Base-by-base conservation (phyloP, 1,140 invertebrate species). In the Lepidurus apus region DNA sequence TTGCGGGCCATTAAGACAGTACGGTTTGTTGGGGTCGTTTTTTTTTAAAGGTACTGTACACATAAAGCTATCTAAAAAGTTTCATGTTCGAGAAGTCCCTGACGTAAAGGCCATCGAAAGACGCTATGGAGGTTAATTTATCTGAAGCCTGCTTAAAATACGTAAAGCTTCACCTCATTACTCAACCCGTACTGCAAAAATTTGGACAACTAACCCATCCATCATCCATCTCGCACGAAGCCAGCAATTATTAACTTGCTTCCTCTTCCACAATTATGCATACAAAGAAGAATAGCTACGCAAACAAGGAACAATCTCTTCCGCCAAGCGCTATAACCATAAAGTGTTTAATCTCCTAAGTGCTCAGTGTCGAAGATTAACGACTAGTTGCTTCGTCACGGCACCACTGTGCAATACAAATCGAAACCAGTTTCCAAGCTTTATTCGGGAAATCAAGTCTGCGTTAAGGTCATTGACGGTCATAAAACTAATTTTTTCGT, bases 401-500 rank as follows among this genome's bases (percentile, higher is more conserved):
- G 53, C 21, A 13, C n/a, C 53, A 17, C 53, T 65, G 21, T 65
- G 53, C 13, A 65, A 21, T n/a, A n/a, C 53, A n/a, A 65, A 13
- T 65, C 53, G 5, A 65, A 65, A 65, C 53, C 7, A n/a, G 53
- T 65, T 65, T 17, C 53, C 53, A 17, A 42, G 17, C 26, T 24
- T 17, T 74, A 74, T 74, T 34, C 53, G n/a, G 53, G 53, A 65
- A 65, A n/a, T 65, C 53, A 17, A 65, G 17, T 65, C 53, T 7
- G 21, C 21, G 53, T 65, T n/a, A 65, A 65, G 53, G 53, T 65
- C 53, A 17, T 65, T 65, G 53, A 17, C 53, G 53, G 53, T 65
- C 53, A n/a, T 65, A 65, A 65, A 65, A 21, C 17, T 65, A 65
- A 7, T 21, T n/a, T 65, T 9, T 65, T 65, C 34, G 34, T 34